phyloP scores from a whole-genome alignment of 2,888 invertebrate species.

The Plusia festucae region DNA sequence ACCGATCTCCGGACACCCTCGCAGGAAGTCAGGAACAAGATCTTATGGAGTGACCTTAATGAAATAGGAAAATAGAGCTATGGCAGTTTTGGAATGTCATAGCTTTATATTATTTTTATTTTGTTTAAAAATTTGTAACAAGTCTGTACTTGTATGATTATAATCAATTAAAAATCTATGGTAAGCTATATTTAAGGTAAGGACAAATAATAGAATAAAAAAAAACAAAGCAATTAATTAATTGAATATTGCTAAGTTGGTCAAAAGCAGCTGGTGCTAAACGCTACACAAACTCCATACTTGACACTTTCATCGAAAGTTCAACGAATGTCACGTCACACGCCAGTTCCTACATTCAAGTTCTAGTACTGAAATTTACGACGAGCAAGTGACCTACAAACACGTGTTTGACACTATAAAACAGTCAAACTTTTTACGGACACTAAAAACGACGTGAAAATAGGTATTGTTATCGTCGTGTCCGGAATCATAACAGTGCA shows the following conservation, averaged over 20 bases:
- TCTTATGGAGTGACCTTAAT: constrained; percentile 35
- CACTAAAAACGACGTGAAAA: constrained; percentile 31
- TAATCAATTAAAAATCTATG: too few species aligned
- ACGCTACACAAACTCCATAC: neutral
- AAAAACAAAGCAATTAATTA: too few species aligned
- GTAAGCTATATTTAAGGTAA: too few species aligned
- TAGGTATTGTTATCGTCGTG: constrained; percentile 48
- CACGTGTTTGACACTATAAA: constrained; percentile 46
- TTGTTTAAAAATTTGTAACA: too few species aligned
- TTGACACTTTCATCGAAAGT: neutral
- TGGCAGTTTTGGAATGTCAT: too few species aligned
- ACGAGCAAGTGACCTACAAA: constrained; percentile 33
- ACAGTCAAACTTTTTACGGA: constrained; percentile 47
- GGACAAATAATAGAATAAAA: too few species aligned
- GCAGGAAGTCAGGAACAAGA: constrained; percentile 62
- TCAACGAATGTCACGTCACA: constrained; percentile 5
- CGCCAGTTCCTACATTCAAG: neutral
- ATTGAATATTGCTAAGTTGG: too few species aligned
- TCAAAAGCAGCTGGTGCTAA: too few species aligned
- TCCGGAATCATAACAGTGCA: constrained; percentile 60
- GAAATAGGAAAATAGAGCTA: too few species aligned
- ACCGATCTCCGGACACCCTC: constrained; percentile 76
- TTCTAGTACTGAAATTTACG: constrained; percentile 22
- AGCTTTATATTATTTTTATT: too few species aligned
- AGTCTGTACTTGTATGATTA: too few species aligned